Percentiles rank a stretch among this genome's conserved stretches.
These are phyloP conservation scores for Catalaphyllia jardinei DNA, from an alignment of 64 coral and sea anemone genomes.

Conservation along the genomic window DNA sequence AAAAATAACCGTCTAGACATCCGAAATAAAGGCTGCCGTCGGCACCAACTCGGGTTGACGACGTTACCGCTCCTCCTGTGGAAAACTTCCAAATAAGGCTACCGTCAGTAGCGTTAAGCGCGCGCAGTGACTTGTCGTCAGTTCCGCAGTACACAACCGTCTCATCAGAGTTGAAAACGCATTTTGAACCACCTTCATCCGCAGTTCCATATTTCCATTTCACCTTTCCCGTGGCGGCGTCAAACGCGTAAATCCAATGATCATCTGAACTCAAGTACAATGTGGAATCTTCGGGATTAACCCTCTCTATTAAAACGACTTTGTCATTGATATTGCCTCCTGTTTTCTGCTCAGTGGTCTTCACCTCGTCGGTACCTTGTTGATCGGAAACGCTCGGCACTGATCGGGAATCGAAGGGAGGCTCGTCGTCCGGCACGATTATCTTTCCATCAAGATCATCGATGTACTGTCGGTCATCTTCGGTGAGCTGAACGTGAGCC, in stretches of 20 bases:
- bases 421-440: conserved; percentile 41
- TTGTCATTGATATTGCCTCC: conserved; percentile 44
- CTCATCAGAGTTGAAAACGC: conserved; percentile 77
- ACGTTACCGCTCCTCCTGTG: conserved; percentile 69
- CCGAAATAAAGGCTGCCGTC: conserved; percentile 86
- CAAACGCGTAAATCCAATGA: conserved; percentile 93
- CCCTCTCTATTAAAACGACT: conserved; percentile 36
- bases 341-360: neutral
- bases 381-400: neutral
- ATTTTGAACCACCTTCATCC: conserved; percentile 89
- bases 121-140: conserved; percentile 86
- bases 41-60: conserved; percentile 80
- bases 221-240: conserved; percentile 70
- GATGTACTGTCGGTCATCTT: conserved; percentile 55
- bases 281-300: conserved; percentile 60
- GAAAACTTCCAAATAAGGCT: conserved; percentile 92
- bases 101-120: conserved; percentile 75
- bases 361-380: conserved; percentile 4
- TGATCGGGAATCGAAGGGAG: conserved; percentile 26
- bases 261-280: conserved; percentile 86
- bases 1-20: conserved; percentile 82
- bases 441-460: conserved; percentile 76
- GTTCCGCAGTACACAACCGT: conserved; percentile 89
- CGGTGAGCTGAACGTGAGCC: conserved; percentile 61
- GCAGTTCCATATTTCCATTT: conserved; percentile 95